phyloP scores from a whole-genome alignment of 2,113 vertebrate genomes.

The Asarcornis scutulata region DNA sequence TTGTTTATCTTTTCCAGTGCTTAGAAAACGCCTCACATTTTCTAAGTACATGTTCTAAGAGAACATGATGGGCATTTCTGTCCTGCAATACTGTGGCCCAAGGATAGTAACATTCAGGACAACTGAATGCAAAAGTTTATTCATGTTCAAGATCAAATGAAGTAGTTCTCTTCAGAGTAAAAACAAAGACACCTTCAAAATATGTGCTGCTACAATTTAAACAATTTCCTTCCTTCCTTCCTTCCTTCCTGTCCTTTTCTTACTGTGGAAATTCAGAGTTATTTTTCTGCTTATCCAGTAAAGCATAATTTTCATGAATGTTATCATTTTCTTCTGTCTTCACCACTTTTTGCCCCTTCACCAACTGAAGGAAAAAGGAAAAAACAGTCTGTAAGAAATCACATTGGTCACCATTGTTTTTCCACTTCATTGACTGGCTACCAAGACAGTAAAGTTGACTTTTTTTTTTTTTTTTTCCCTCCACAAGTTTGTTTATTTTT shows the following conservation, averaged over 20 bases:
- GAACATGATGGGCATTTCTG: not conserved
- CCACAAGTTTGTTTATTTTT: slow-evolving; percentile 50
- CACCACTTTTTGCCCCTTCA: not conserved
- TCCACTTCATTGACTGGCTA: not conserved
- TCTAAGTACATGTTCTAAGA: too few species aligned
- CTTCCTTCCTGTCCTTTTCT: not conserved
- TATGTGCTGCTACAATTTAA: not conserved
- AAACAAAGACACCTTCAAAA: not conserved
- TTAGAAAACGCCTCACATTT: not conserved
- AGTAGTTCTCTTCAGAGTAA: not conserved
- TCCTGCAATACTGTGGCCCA: not conserved
- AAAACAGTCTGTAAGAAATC: not conserved
- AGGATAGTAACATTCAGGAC: not conserved
- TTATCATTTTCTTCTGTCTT: not conserved
- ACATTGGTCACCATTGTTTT: not conserved
- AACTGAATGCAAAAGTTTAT: not conserved
- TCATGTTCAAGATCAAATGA: not conserved
- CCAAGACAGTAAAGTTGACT: not conserved
- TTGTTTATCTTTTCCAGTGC: not conserved
- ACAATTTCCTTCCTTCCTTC: too few species aligned
- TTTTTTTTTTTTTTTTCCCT: slow-evolving; percentile 29
- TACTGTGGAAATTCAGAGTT: not conserved
- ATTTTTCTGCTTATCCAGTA: not conserved
- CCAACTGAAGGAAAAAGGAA: not conserved
- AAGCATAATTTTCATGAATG: not conserved